Evolutionary conservation across 1,140 invertebrate species (phyloP).

Genomic region (Wasmannia auropunctata): DNA sequence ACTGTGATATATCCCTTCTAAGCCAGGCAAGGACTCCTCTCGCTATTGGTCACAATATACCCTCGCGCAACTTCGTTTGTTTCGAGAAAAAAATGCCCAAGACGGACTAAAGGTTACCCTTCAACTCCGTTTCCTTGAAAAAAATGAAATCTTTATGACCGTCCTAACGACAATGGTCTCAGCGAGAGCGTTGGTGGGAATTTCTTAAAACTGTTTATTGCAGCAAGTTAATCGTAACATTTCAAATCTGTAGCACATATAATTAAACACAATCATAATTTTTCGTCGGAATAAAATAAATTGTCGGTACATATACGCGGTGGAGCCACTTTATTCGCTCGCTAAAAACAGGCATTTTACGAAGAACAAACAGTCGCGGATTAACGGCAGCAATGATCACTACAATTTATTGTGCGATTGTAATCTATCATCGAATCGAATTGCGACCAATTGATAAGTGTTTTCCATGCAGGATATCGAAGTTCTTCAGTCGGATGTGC

Average conservation of each 20-base stretch:
- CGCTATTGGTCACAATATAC: slow-evolving; percentile 69
- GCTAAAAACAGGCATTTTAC: background rate
- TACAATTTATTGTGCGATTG: background rate
- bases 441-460: background rate
- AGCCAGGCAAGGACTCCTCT: slow-evolving; percentile 72
- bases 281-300: background rate
- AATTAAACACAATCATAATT: background rate
- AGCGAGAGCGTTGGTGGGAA: slow-evolving; percentile 15
- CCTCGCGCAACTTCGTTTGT: slow-evolving; percentile 22
- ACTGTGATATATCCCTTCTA: slow-evolving; percentile 42
- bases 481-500: background rate
- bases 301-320: background rate
- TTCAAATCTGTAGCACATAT: background rate
- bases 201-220: background rate
- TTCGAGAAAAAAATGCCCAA: slow-evolving; percentile 53
- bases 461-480: background rate
- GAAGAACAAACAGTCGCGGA: background rate
- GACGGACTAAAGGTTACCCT: slow-evolving; percentile 70
- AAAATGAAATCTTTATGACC: slow-evolving; percentile 81
- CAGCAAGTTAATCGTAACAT: background rate
- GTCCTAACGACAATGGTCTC: slow-evolving; percentile 33
- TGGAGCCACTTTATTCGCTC: background rate
- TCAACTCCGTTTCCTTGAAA: slow-evolving; percentile 72
- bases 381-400: background rate
- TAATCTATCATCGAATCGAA: background rate